Evolutionary conservation across 2,797 vertebrate genomes (phyloP), one percentile per base, ranked within the genome.

Genomic region (Babyrousa celebensis): DNA sequence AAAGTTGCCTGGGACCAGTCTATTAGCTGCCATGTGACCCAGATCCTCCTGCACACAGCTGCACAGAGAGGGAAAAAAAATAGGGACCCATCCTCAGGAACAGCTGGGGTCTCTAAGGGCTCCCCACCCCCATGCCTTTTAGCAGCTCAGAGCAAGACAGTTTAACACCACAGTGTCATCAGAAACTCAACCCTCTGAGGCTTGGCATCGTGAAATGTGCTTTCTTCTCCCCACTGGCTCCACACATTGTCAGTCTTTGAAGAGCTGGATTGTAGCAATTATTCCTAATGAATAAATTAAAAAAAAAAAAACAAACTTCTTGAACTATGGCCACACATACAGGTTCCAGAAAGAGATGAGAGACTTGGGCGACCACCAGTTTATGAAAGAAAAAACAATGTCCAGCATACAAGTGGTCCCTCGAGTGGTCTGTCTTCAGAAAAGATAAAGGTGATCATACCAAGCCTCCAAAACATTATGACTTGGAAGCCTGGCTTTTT

Each of bases 1-100:
- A 97, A 97, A 96, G 96, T 18, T 96, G 89, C 9, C 71, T 43
- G 95, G 87, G 91, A 95, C 97, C 11, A 4, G 94, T 20, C 52
- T 32, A 40, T 32, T 40, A 71, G 56, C 68, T 15, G 25, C 25
- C n/a, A 77, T 0, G 17, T 94, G 93, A 95, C 78, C 65, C 4
- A 1, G 67, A 58, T 56, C 79, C 91, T 74, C 60, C 27, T 20
- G 32, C 23, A 17, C 87, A 40, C 65, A 85, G 95, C 88, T 95
- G 84, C 6, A 8, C n/a, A 6, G 4, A 29, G 36, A 20, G 0
- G 14, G 91, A 23, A 86, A 48, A 32, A 85, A 48, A 3, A 9
- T 1, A 82, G 83, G 40, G 14, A 10, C 4, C 27, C 48, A 68
- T 85, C 89, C 7, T 43, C 25, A 43, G 36, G 85, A 92, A 95